Base-by-base conservation (phyloP, 1,140 invertebrate species). In the Drosophila serrata region DNA sequence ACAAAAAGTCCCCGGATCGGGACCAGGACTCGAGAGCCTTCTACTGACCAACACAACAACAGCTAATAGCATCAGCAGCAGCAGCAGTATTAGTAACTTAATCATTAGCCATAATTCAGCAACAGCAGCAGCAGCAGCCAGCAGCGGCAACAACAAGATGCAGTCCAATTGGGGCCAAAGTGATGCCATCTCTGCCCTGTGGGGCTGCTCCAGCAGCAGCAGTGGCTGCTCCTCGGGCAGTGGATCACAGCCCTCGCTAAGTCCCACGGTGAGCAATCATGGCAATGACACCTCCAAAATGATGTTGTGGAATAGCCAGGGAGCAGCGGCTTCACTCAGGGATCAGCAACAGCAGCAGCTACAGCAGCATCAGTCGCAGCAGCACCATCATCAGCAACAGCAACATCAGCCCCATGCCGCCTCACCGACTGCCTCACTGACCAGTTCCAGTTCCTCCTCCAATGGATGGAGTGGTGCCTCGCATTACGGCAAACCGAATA, bases 11-110 rank as follows among this genome's bases (percentile, higher is more conserved):
- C 6, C 48, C 6, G 27, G 27, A 49, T 0, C 46, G 6, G 48
- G 48, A 6, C 17, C 49, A 35, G 65, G 65, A 67, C 65, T 69
- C 31, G 65, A 69, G 61, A 59, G 72, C 22, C 75, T 82, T 42
- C 29, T 82, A 33, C 57, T 78, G 75, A 76, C 48, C 57, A 87
- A 75, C 61, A 82, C 49, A 62, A 61, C 49, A 62, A 55, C 68
- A 75, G 40, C 43, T 72, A 51, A 51, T 46, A 69, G 37, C 53
- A 55, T 55, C 51, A 74, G 67, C 72, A 81, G 70, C 74, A 75
- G 75, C 86, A 92, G 79, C 87, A 92, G 91, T 92, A 92, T 91
- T 92, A 92, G 82, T 92, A 92, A 92, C 79, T 91, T 91, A 91
- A 88, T 92, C 80, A 88, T 85, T 91, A 92, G 91, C 82, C 84